Base-by-base conservation (phyloP, 2,113 vertebrate genomes). In the Pelodiscus sinensis region DNA sequence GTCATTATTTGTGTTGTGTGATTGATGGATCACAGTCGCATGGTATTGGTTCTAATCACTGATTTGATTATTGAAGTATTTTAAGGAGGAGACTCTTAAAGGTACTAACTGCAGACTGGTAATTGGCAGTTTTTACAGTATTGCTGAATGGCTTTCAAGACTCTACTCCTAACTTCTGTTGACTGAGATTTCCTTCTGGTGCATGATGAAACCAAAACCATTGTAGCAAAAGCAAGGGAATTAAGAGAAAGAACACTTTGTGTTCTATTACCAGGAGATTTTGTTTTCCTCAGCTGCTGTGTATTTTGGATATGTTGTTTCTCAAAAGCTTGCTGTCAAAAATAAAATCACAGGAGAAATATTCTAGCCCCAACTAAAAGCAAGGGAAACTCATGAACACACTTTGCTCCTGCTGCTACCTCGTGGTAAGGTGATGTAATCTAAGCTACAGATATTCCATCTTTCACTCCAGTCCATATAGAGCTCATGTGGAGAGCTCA, bases 271-370 rank as follows among this genome's bases (percentile, higher is more conserved):
- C 58, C 25, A 62, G 29, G 60, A 65, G 27, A 29, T 65, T 65
- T 65, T 65, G 31, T 65, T 65, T 31, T 31, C 60, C 29, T 31
- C 29, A 31, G 29, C 27, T 65, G 6, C 29, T 65, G 29, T 65
- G 29, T 31, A 31, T 65, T 62, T 38, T 38, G 68, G 35, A 38
- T 73, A 35, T 8, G 35, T 14, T 35, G 21, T 81, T n/a, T 78
- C 60, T 3, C 68, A 51, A 44, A 80, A 73, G 73, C 18, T 1
- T 22, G 10, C 25, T 54, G 13, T n/a, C 27, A 51, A 2, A 38
- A 38, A 8, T 15, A 55, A 79, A 91, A 87, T 25, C 0, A 0
- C 9, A 25, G 15, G 79, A 56, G 15, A 1, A 21, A 4, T 60
- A 44, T 35, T 91, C 8, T 57, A 57, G 68, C 2, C 35, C 21